These are phyloP conservation scores for Priocnemis perturbator DNA, from an alignment of 2,888 invertebrate genomes.

Conservation along the genomic window DNA sequence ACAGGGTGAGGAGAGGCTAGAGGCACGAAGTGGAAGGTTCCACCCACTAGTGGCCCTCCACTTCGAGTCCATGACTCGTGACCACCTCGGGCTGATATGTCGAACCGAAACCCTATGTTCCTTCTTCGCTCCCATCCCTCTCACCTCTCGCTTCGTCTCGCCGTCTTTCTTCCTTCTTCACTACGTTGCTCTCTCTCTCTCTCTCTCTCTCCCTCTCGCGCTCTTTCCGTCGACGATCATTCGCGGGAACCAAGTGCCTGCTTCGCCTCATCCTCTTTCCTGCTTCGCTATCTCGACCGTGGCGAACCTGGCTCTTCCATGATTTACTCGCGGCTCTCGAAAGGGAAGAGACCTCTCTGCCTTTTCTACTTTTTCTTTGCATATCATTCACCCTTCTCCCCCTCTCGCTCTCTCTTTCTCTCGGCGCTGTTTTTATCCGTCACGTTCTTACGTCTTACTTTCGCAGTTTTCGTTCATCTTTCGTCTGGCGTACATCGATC, in stretches of 20 bases:
- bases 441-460: slow-evolving; percentile 3
- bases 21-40: slow-evolving; percentile 69
- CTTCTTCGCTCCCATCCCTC: slow-evolving; percentile 56
- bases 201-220: slow-evolving; percentile 5
- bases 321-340: slow-evolving; percentile 67
- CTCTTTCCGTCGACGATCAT: slow-evolving; percentile 25
- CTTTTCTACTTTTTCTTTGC: slow-evolving; percentile 6
- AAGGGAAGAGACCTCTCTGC: slow-evolving; percentile 34
- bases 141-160: slow-evolving; percentile 35
- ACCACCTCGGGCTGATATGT: slow-evolving; percentile 75
- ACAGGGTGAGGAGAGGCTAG: slow-evolving; percentile 36
- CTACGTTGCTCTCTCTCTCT: slow-evolving; percentile 12
- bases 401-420: slow-evolving; percentile 20
- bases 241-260: slow-evolving; percentile 23
- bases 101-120: slow-evolving; percentile 72
- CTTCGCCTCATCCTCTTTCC: slow-evolving; percentile 34
- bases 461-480: slow-evolving; percentile 10
- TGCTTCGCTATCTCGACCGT: slow-evolving; percentile 56
- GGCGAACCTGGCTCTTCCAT: slow-evolving; percentile 72
- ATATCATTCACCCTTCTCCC: slow-evolving; percentile 2
- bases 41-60: slow-evolving; percentile 71
- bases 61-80: slow-evolving; percentile 69
- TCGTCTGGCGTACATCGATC: no score
- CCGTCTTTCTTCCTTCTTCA: slow-evolving; percentile 9
- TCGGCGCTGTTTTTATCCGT: background rate